Evolutionary conservation across 2,113 vertebrate genomes (phyloP).

Genomic region (Callopanchax toddi): DNA sequence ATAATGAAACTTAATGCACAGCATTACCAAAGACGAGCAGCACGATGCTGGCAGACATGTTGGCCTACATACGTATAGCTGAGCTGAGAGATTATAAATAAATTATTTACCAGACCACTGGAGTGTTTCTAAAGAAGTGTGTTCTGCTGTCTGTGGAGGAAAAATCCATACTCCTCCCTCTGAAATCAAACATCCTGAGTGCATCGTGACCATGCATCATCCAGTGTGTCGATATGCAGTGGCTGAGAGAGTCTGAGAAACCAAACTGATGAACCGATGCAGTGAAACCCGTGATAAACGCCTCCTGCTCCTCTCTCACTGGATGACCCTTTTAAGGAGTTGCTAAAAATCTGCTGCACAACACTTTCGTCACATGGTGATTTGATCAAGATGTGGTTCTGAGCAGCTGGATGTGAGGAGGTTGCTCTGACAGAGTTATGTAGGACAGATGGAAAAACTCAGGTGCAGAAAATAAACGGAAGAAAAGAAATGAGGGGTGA

Average conservation of each 20-base stretch:
- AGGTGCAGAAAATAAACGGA: no score
- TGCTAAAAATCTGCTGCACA: neutral
- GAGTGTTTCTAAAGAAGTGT: constrained; percentile 37
- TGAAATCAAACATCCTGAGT: constrained; percentile 43
- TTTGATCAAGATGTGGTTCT: neutral
- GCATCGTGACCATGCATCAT: constrained; percentile 37
- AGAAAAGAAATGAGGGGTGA: no score
- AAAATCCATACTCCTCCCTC: constrained; percentile 35
- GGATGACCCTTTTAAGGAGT: neutral
- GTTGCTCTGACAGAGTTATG: no score
- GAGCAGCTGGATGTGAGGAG: neutral
- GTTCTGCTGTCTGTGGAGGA: constrained; percentile 35
- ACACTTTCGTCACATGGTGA: neutral
- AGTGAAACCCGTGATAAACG: neutral
- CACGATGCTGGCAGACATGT: constrained; percentile 52
- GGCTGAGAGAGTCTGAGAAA: constrained; percentile 29
- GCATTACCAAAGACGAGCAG: constrained; percentile 19
- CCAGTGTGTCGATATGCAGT: constrained; percentile 31
- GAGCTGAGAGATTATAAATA: constrained; percentile 35
- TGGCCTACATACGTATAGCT: constrained; percentile 65
- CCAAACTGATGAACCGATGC: constrained; percentile 42
- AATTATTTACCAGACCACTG: constrained; percentile 56
- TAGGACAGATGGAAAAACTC: no score
- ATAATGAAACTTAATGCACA: constrained; percentile 27
- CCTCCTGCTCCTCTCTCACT: constrained; percentile 15